These are phyloP conservation scores for Amblyopsis hoosieri DNA, from an alignment of 2,797 vertebrate genomes.

Conservation along the genomic window DNA sequence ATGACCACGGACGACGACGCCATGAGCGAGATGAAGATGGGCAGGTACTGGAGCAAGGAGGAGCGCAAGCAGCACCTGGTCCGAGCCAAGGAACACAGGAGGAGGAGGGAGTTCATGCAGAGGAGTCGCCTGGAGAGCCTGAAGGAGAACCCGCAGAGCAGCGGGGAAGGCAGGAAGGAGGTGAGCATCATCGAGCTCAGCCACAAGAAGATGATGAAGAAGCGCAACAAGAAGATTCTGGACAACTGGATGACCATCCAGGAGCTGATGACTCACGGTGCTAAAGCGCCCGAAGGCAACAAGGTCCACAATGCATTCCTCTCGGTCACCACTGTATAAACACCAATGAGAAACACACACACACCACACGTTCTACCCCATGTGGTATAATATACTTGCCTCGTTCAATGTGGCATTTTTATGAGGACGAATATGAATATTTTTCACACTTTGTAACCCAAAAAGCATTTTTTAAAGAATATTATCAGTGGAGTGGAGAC, in stretches of 20 bases:
- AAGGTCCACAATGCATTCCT: conserved; percentile 95
- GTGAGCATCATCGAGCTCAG: conserved; percentile 96
- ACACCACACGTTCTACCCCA: conserved; percentile 81
- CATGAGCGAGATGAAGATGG: conserved; percentile 98
- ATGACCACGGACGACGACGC: conserved; percentile 96
- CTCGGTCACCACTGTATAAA: conserved; percentile 96
- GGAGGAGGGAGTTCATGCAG: conserved; percentile 94
- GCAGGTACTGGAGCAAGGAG: conserved; percentile 97
- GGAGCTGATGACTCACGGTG: conserved; percentile 97
- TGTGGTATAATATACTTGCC: conserved; percentile 94
- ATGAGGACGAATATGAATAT: conserved; percentile 83
- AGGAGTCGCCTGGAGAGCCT: conserved; percentile 91
- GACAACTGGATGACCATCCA: conserved; percentile 99
- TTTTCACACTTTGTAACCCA: conserved; percentile 93
- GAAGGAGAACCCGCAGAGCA: conserved; percentile 89
- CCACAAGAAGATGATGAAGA: conserved; percentile 99
- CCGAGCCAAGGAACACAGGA: conserved; percentile 90
- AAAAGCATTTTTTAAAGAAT: conserved; percentile 90
- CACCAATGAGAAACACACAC: conserved; percentile 22
- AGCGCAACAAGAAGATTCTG: conserved; percentile 97
- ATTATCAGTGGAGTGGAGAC: conserved; percentile 65
- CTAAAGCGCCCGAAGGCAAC: conserved; percentile 91
- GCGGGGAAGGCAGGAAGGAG: conserved; percentile 87
- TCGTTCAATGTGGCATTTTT: conserved; percentile 99
- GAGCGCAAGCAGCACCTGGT: conserved; percentile 94